Conservation (phyloP, 2,888 invertebrate genomes). For the Callinectes sapidus region DNA sequence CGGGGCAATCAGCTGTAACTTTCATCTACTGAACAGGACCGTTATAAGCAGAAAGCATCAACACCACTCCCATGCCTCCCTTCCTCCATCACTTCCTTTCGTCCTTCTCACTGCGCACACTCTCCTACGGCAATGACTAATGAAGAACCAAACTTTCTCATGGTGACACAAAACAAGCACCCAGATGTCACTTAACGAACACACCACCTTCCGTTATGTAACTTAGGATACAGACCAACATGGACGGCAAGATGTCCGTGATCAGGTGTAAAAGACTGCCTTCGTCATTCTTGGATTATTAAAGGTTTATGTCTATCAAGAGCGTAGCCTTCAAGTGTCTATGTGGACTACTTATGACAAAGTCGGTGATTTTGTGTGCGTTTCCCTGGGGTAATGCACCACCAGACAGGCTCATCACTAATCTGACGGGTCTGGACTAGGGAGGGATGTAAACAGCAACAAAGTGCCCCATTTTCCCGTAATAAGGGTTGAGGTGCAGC, state of each 20-base stretch:
- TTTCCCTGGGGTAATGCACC: not conserved
- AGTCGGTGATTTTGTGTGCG: conserved; percentile 9
- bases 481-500: not conserved
- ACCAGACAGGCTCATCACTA: not conserved
- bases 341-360: not conserved
- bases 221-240: not conserved
- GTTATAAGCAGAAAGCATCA: conserved; percentile 5
- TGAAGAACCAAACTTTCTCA: not conserved
- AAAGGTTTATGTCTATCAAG: not conserved
- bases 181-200: not conserved
- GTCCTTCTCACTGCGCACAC: not conserved
- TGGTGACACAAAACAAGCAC: not conserved
- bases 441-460: not conserved
- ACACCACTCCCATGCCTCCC: not conserved
- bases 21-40: conserved; percentile 2
- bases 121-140: not conserved
- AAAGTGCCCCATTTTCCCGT: not conserved
- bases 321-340: not conserved
- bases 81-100: not conserved
- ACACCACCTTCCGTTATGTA: not conserved
- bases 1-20: not conserved
- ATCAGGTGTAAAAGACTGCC: not conserved
- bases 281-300: not conserved
- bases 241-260: not conserved
- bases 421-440: not conserved